Evolutionary conservation across 2,113 vertebrate genomes (phyloP).

Genomic region (Semnornis frantzii): DNA sequence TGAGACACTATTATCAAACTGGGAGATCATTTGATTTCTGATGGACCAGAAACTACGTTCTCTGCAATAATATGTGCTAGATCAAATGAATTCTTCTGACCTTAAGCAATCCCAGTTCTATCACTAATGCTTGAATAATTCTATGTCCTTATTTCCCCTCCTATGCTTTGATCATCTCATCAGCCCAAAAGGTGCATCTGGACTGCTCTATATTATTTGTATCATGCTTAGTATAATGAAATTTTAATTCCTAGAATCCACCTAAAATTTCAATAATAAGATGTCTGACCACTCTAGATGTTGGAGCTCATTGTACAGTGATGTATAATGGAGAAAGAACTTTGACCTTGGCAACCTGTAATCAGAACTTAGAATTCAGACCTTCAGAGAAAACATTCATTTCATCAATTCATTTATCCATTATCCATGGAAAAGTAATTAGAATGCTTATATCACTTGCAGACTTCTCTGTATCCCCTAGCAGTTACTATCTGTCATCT

Average conservation of each 20-base stretch:
- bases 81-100: constrained; percentile 9
- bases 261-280: neutral
- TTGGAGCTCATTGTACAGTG: neutral
- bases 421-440: neutral
- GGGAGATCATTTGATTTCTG: constrained; percentile 37
- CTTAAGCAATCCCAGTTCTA: constrained; percentile 10
- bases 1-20: constrained; percentile 11
- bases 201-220: neutral
- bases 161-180: neutral
- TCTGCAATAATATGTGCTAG: constrained; percentile 20
- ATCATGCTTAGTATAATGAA: neutral
- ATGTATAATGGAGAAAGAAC: neutral
- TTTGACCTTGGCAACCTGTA: neutral
- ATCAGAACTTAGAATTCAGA: neutral
- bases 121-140: constrained; percentile 19
- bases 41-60: constrained; percentile 46
- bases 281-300: neutral
- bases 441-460: neutral
- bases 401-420: neutral
- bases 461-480: neutral
- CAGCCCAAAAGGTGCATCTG: neutral
- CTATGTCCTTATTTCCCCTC: neutral
- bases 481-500: neutral
- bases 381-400: neutral
- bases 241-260: neutral